Evolutionary conservation across 2,113 vertebrate genomes (phyloP).

Genomic region (Excalfactoria chinensis): DNA sequence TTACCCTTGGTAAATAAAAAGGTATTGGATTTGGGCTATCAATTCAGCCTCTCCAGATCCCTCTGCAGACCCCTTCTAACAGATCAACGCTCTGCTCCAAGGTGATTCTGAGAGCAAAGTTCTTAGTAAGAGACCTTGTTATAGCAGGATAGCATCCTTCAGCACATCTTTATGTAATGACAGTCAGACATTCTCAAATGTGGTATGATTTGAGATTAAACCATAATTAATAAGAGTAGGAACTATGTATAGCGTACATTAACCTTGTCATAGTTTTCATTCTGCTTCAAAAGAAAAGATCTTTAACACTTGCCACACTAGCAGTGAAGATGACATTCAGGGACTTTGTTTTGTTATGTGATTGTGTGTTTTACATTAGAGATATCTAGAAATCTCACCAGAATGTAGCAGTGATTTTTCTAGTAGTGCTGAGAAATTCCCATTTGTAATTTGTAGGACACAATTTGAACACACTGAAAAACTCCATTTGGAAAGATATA

Average conservation of each 20-base stretch:
- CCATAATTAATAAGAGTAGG: not conserved
- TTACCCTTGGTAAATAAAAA: not conserved
- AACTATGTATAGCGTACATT: not conserved
- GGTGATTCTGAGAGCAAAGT: not conserved
- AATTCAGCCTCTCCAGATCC: not conserved
- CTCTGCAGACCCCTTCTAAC: not conserved
- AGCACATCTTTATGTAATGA: not conserved
- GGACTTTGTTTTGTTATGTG: no score
- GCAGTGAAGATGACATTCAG: not conserved
- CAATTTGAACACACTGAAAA: not conserved
- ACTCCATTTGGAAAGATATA: not conserved
- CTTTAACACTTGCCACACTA: not conserved
- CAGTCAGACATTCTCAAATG: not conserved
- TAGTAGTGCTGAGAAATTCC: not conserved
- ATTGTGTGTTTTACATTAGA: not conserved
- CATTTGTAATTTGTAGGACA: not conserved
- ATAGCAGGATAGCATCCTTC: fast-evolving
- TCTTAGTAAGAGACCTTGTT: not conserved
- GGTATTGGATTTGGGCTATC: not conserved
- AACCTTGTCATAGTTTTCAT: not conserved
- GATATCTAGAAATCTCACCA: not conserved
- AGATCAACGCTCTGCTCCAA: not conserved
- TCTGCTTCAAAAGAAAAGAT: not conserved
- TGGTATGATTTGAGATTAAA: not conserved
- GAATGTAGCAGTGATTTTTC: not conserved